Conservation (phyloP, 2,113 vertebrate species). For the Chloropsis hardwickii region DNA sequence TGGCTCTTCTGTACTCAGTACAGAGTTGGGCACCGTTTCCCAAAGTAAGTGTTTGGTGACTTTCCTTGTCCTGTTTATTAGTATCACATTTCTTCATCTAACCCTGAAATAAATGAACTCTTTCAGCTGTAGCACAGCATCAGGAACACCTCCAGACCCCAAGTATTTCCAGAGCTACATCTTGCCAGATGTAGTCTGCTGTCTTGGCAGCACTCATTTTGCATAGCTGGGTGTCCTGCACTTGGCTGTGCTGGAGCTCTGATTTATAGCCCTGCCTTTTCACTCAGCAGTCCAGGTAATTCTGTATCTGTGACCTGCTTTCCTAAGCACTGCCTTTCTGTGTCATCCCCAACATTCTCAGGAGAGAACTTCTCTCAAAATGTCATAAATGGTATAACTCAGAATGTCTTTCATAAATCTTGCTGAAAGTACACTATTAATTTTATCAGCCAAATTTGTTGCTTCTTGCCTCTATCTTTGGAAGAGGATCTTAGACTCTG, state of each 20-base stretch:
- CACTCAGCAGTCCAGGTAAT: background rate
- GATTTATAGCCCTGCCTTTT: background rate
- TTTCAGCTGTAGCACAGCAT: background rate
- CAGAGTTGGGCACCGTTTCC: background rate
- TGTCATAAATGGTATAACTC: background rate
- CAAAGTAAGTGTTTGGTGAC: background rate
- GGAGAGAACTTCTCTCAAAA: background rate
- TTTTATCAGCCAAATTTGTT: background rate
- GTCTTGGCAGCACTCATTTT: background rate
- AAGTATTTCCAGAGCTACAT: background rate
- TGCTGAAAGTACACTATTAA: background rate
- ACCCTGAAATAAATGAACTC: background rate
- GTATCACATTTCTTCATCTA: background rate
- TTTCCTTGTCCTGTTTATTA: background rate
- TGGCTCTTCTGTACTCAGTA: background rate
- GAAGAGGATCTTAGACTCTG: background rate
- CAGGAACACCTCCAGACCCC: background rate
- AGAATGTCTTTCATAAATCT: background rate
- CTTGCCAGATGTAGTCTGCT: background rate
- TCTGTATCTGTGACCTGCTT: background rate
- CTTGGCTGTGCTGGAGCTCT: background rate
- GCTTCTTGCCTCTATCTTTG: background rate
- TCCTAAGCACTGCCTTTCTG: background rate
- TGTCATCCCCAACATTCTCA: background rate
- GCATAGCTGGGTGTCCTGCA: background rate